Conservation (phyloP, 2,888 invertebrate genomes). For the Eupithecia dodoneata region DNA sequence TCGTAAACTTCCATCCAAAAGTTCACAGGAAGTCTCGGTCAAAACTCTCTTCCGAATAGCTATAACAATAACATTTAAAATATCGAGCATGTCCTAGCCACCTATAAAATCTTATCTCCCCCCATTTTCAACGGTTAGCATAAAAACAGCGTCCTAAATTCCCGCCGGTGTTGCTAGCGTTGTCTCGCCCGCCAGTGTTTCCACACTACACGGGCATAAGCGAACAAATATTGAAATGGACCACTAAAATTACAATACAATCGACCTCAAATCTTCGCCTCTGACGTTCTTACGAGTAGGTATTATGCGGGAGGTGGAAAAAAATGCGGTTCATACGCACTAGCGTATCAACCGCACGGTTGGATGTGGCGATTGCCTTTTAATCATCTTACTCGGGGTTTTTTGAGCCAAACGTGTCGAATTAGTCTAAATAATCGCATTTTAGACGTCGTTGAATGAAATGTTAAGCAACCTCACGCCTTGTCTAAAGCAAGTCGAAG, state of each 20-base stretch:
- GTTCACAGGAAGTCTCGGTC: neutral
- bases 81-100: slow-evolving; percentile 6
- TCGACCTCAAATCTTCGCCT: slow-evolving; percentile 8
- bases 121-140: neutral
- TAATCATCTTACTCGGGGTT: neutral
- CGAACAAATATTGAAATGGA: slow-evolving; percentile 35
- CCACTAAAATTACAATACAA: slow-evolving; percentile 38
- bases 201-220: slow-evolving; percentile 23
- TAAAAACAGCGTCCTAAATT: slow-evolving; percentile 12
- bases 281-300: neutral
- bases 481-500: neutral
- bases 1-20: neutral
- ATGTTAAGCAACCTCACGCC: neutral
- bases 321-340: neutral
- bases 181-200: neutral
- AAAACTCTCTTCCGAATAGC: neutral
- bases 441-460: neutral
- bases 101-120: neutral
- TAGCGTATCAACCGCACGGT: neutral
- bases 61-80: neutral
- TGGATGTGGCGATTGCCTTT: neutral
- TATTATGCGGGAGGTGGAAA: slow-evolving; percentile 1
- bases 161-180: neutral
- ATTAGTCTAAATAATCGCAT: neutral
- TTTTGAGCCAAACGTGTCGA: neutral